Base-by-base conservation (phyloP, 2,888 invertebrate species). In the Scaptomyza parva region DNA sequence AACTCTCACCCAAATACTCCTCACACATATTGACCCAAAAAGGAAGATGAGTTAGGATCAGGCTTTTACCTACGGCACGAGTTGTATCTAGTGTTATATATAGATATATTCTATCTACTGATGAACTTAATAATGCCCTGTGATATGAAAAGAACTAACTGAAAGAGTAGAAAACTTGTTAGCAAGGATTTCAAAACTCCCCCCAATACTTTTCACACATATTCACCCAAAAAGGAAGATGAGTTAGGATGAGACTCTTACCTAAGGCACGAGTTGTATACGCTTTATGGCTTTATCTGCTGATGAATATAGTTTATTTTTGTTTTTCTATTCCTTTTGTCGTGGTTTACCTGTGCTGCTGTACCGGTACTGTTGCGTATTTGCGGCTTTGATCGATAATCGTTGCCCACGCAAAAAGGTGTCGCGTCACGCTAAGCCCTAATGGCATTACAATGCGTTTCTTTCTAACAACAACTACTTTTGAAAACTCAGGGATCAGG, bases 351-450 rank as follows among this genome's bases (percentile, higher is more conserved):
- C 88, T 88, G 85, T 60, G 53, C 71, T n/a, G n/a, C n/a, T n/a
- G n/a, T n/a, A n/a, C n/a, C n/a, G n/a, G n/a, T n/a, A 48, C 69
- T 63, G 61, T 63, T 63, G 44, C 72, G 75, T 85, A 50, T 76
- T 77, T 87, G 89, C 70, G 86, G 90, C 76, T 89, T 78, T 79
- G 78, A 89, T 89, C 80, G 89, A 84, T 88, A 89, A 89, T 89
- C 88, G 73, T 70, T 59, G 78, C 76, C 88, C 85, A 84, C 87
- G 79, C 84, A 82, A 87, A 85, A 81, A 61, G 61, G 68, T 82
- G 78, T 74, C 70, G 68, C 63, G 84, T 85, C 84, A 85, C 86
- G 80, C 86, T 76, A 70, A 70, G 64, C 50, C 75, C 53, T 84
- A 84, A 84, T 87, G 83, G 86, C 75, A 85, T 84, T 87, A 84